Percentiles rank a stretch among this genome's conserved stretches.
Evolutionary conservation across 1,140 invertebrate genomes (phyloP).

Genomic region (Pectinophora gossypiella): DNA sequence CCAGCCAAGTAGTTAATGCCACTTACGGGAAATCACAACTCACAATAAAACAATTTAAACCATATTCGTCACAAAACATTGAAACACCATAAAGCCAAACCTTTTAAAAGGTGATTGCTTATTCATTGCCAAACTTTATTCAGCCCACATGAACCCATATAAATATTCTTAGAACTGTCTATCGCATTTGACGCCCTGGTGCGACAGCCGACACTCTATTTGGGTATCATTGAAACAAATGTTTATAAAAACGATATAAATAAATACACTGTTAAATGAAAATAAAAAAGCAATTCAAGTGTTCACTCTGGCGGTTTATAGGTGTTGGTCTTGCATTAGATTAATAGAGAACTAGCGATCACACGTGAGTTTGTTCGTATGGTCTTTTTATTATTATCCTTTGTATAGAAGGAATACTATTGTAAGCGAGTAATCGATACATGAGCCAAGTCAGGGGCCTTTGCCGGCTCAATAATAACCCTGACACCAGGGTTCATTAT

Average conservation of each 20-base stretch:
- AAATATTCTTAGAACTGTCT: constrained; percentile 12
- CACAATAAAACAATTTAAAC: no score
- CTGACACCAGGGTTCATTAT: no score
- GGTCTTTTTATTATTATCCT: constrained; percentile 24
- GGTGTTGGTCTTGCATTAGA: constrained; percentile 22
- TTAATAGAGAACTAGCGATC: no score
- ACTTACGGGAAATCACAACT: no score
- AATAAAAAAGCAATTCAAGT: constrained; percentile 19
- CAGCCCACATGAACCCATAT: constrained; percentile 27
- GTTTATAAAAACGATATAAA: constrained; percentile 32
- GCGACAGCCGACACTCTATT: constrained; percentile 17
- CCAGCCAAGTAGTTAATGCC: no score
- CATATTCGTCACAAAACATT: no score
- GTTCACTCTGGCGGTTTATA: constrained; percentile 20
- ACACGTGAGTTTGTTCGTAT: no score
- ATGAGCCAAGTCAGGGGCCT: no score
- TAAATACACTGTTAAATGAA: constrained; percentile 36
- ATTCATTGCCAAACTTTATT: constrained; percentile 16
- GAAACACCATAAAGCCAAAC: background rate
- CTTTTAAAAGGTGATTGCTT: constrained; percentile 19
- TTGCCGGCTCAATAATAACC: no score
- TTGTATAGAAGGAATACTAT: no score
- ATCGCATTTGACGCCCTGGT: constrained; percentile 16
- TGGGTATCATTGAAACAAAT: constrained; percentile 23
- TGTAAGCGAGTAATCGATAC: no score